Evolutionary conservation across 2,888 invertebrate species (phyloP).

Genomic region (Agonopterix subpropinquella): DNA sequence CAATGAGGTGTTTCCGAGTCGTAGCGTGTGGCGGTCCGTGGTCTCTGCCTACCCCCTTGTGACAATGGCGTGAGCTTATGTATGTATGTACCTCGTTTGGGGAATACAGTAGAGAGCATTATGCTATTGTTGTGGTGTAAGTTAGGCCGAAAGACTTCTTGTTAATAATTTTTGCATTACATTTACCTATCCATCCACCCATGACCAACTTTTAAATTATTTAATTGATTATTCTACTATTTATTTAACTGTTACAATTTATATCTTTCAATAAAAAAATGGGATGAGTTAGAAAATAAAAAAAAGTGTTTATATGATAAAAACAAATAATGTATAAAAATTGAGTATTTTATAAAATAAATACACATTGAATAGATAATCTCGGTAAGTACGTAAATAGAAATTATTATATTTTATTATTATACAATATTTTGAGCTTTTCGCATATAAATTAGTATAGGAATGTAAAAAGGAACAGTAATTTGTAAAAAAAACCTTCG

Average conservation of each 20-base stretch:
- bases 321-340: neutral
- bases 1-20: too few relatives aligned
- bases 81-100: too few relatives aligned
- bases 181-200: neutral
- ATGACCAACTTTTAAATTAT: constrained; percentile 2
- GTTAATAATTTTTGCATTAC: constrained; percentile 6
- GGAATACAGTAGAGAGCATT: too few relatives aligned
- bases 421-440: constrained; percentile 20
- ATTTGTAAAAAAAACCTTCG: too few relatives aligned
- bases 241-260: neutral
- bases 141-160: neutral
- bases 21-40: too few relatives aligned
- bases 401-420: neutral
- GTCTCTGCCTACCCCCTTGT: too few relatives aligned
- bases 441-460: constrained; percentile 11
- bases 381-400: constrained; percentile 37
- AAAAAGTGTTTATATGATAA: constrained; percentile 1
- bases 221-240: neutral
- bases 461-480: constrained; percentile 23
- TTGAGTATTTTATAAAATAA: constrained; percentile 2
- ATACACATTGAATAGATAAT: constrained; percentile 13
- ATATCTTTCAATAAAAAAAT: constrained; percentile 1
- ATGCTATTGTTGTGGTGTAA: too few relatives aligned
- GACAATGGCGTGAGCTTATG: too few relatives aligned
- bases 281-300: neutral